Conservation (phyloP, 1,140 invertebrate genomes). For the Oryzaephilus surinamensis region DNA sequence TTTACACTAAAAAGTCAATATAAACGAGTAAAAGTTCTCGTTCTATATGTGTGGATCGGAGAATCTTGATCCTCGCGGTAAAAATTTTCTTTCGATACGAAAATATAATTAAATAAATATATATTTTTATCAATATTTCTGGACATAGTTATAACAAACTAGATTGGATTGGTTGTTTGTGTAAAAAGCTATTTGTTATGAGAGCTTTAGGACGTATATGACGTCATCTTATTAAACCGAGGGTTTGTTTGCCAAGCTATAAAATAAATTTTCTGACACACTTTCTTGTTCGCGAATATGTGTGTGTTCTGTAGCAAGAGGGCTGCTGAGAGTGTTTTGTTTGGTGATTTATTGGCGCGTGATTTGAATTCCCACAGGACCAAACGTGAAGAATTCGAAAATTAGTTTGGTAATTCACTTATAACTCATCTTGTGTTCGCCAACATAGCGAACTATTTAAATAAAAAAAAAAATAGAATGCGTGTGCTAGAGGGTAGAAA, state of each 20-base stretch:
- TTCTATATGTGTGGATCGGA: constrained; percentile 6
- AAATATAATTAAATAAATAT: neutral
- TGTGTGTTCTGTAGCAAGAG: too few relatives aligned
- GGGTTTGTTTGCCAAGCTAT: constrained; percentile 27
- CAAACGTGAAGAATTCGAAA: too few relatives aligned
- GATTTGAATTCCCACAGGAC: constrained; percentile 24
- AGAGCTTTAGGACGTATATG: constrained; percentile 22
- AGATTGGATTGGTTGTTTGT: constrained; percentile 20
- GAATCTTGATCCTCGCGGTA: constrained; percentile 10
- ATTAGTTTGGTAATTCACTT: too few relatives aligned
- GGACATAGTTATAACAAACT: constrained; percentile 17
- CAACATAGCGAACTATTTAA: too few relatives aligned
- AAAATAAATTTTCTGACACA: constrained; percentile 27
- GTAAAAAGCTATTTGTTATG: constrained; percentile 21
- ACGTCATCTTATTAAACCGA: constrained; percentile 28
- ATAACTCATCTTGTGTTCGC: too few relatives aligned
- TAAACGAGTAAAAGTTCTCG: constrained; percentile 9
- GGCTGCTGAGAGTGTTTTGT: constrained; percentile 25
- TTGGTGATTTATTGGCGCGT: constrained; percentile 27
- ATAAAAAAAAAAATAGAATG: too few relatives aligned
- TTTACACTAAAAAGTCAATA: constrained; percentile 14
- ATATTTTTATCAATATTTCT: constrained; percentile 12
- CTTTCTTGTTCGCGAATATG: constrained; percentile 19
- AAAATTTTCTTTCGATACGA: neutral
- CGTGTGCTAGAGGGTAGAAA: too few relatives aligned